Evolutionary conservation across 1,140 invertebrate genomes (phyloP).

Genomic region (Dryas iulia): DNA sequence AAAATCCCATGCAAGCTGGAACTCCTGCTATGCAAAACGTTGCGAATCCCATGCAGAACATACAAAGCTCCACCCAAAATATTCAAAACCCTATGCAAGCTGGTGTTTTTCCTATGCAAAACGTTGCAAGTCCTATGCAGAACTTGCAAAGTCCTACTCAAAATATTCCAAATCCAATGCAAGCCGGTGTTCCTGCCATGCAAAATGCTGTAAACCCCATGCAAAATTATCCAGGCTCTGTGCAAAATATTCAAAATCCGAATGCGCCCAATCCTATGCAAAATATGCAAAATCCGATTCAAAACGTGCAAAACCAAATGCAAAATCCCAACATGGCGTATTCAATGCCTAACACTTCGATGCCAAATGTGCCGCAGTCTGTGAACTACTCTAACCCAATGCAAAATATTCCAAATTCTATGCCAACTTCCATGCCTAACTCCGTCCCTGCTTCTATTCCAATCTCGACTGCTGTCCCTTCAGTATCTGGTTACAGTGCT

Average conservation of each 20-base stretch:
- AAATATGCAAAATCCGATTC: not conserved
- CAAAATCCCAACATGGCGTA: constrained; percentile 14
- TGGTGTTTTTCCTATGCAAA: not conserved
- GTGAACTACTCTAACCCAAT: constrained; percentile 21
- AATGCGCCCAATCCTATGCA: constrained; percentile 15
- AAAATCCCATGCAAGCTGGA: not conserved
- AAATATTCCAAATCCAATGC: not conserved
- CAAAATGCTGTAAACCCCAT: not conserved
- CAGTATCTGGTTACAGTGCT: constrained; percentile 28
- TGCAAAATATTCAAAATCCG: not conserved
- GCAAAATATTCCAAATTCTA: constrained; percentile 14
- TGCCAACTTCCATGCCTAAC: constrained; percentile 4
- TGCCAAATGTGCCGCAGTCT: constrained; percentile 11
- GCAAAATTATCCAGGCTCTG: not conserved
- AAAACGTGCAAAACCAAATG: constrained; percentile 11
- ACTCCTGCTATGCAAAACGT: not conserved
- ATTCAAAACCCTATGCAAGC: not conserved
- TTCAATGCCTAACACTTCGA: constrained; percentile 4
- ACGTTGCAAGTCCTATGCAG: constrained; percentile 5
- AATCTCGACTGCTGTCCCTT: constrained; percentile 9
- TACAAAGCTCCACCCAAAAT: constrained; percentile 5
- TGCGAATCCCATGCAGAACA: constrained; percentile 9
- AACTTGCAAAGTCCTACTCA: constrained; percentile 4
- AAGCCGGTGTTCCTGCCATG: not conserved
- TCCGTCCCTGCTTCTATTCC: constrained; percentile 7